A percentile compares a stretch with the other conserved stretches of the same genome.
Conservation (phyloP, 2,113 vertebrate genomes). For the Synodontis membranacea region DNA sequence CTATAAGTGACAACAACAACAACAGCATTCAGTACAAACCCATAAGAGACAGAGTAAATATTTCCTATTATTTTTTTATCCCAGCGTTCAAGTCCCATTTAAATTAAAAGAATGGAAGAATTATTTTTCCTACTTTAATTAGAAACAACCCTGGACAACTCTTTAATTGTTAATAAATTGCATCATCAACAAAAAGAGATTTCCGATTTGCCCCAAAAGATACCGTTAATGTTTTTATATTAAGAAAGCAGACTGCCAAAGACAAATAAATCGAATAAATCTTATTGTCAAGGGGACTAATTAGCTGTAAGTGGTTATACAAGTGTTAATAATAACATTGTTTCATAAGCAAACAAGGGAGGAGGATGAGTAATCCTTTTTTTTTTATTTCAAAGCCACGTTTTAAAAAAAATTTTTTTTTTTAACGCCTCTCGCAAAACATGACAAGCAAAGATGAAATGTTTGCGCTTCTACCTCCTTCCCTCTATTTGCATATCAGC, state of each 20-base stretch:
- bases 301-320: constrained; percentile 19
- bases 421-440: neutral
- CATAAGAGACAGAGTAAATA: neutral
- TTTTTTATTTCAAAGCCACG: neutral
- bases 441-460: neutral
- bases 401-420: no score
- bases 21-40: neutral
- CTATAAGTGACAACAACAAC: neutral
- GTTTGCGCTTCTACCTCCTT: neutral
- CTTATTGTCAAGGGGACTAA: constrained; percentile 19
- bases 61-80: neutral
- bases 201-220: neutral
- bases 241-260: neutral
- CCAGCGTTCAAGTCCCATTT: neutral
- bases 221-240: neutral
- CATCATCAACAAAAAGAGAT: neutral
- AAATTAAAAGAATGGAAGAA: neutral
- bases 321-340: constrained; percentile 10
- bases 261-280: neutral
- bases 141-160: neutral
- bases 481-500: neutral
- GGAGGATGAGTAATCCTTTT: constrained; percentile 14
- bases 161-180: neutral
- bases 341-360: constrained; percentile 8
- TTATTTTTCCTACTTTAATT: neutral